A percentile compares a stretch with the other conserved stretches of the same genome.
Conservation (phyloP, 2,113 vertebrate genomes). For the Odobenus rosmarus region DNA sequence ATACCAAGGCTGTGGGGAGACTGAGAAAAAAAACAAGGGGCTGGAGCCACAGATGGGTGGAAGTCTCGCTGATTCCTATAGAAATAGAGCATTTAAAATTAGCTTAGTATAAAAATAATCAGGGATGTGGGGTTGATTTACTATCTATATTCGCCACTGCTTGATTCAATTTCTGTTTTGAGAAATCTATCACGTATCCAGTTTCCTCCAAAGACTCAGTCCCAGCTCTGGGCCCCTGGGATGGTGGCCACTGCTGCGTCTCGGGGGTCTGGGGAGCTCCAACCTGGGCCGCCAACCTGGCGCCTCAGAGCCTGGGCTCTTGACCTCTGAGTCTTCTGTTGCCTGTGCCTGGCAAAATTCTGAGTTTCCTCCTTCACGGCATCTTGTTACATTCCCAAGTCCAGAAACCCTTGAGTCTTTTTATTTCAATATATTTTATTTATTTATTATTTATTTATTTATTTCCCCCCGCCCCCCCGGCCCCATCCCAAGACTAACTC, state of each 20-base stretch:
- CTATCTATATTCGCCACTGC: neutral
- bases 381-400: neutral
- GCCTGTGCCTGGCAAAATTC: neutral
- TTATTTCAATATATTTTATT: neutral
- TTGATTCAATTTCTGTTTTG: conserved; percentile 63
- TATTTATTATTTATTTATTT: neutral
- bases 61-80: conserved; percentile 50
- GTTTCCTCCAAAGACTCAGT: conserved; percentile 36
- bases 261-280: neutral
- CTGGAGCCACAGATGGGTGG: neutral
- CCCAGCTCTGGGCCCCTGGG: neutral
- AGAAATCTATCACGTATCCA: neutral
- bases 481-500: no score
- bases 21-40: neutral
- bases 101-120: conserved; percentile 74
- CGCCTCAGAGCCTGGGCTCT: neutral
- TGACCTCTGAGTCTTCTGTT: neutral
- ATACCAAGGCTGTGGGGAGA: conserved; percentile 10
- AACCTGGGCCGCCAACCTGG: rapidly evolving
- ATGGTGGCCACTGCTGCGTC: neutral
- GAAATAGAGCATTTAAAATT: conserved; percentile 72
- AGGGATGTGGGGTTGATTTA: conserved; percentile 52
- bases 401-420: neutral
- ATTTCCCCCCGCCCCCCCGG: rapidly evolving
- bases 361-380: neutral